Conservation (phyloP, 2,888 invertebrate species). For the Cynaeus angustus region DNA sequence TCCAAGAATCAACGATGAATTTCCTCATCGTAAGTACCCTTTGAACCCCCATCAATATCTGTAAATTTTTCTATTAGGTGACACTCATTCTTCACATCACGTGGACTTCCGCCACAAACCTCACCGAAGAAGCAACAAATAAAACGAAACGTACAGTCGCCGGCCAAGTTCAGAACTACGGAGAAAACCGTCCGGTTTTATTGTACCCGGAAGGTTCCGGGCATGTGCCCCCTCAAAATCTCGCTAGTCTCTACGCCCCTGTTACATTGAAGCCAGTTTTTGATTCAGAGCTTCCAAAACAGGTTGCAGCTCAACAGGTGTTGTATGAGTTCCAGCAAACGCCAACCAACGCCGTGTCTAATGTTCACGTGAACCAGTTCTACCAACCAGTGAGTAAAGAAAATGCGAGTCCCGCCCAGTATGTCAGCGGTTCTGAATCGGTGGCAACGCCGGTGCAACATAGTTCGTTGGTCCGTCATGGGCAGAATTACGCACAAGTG, state of each 20-base stretch:
- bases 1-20: slow-evolving; percentile 29
- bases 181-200: slow-evolving; percentile 55
- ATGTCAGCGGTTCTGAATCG: slow-evolving; percentile 51
- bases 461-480: slow-evolving; percentile 58
- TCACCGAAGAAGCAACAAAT: slow-evolving; percentile 34
- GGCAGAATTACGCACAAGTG: slow-evolving; percentile 56
- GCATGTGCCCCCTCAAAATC: neutral
- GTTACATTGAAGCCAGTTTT: slow-evolving; percentile 43
- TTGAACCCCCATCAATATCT: neutral
- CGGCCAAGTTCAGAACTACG: slow-evolving; percentile 54
- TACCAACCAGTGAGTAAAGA: slow-evolving; percentile 54
- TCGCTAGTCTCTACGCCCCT: slow-evolving; percentile 37
- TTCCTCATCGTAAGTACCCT: slow-evolving; percentile 29
- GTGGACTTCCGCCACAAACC: slow-evolving; percentile 5
- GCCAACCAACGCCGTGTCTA: slow-evolving; percentile 63
- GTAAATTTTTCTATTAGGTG: slow-evolving; percentile 1
- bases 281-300: slow-evolving; percentile 58
- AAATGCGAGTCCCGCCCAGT: slow-evolving; percentile 15
- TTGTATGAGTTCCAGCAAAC: slow-evolving; percentile 66
- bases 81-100: slow-evolving; percentile 10
- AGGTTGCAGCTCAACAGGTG: slow-evolving; percentile 65
- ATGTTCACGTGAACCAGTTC: slow-evolving; percentile 64
- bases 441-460: slow-evolving; percentile 62
- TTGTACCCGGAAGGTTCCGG: slow-evolving; percentile 53
- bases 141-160: slow-evolving; percentile 58